Base-by-base conservation (phyloP, 2,888 invertebrate species). In the Cephus pygmeus region DNA sequence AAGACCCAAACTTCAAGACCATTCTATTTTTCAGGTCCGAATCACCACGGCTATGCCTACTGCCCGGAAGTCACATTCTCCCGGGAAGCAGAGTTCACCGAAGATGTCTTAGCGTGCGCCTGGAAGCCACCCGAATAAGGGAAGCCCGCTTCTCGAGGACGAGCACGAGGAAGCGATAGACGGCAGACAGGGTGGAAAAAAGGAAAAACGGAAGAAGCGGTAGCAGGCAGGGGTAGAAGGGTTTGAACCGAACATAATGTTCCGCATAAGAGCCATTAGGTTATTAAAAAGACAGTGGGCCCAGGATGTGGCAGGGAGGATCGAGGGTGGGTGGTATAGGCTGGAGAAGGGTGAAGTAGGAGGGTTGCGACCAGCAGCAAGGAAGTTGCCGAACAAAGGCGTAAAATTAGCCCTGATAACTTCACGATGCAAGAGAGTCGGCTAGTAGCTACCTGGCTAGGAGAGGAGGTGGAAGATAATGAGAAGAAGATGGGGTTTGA, bases 201-300 rank as follows among this genome's bases (percentile, higher is more conserved):
- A 78, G 73, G 80, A 73, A 74, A 76, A 35, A 69, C 36, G 15
- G 23, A 56, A 11, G 76, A 73, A 77, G 77, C 36, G 78, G 34
- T 31, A 35, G 30, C 15, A 34, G 69, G 40, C 9, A 33, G 56
- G 9, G 23, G 23, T 56, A 23, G 56, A 11, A n/a, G 74, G 31
- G 71, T 15, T 56, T 73, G 76, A 76, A 77, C 71, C 75, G 77
- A 76, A 77, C 75, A 84, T 87, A 88, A 88, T 86, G 88, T 87
- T 84, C 86, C 87, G 86, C 84, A 83, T 85, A 87, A 87, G 88
- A 90, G 88, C 91, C 91, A 91, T 91, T 91, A 91, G 90, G 90
- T 91, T 91, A 91, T 91, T 91, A 91, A 91, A 91, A 91, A 76
- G 88, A 75, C 87, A 87, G 86, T 83, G 84, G 81, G 83, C 80